A percentile compares a stretch with the other conserved stretches of the same genome.
These are phyloP conservation scores for Semnornis frantzii DNA, from an alignment of 2,113 vertebrate species.

Conservation along the genomic window DNA sequence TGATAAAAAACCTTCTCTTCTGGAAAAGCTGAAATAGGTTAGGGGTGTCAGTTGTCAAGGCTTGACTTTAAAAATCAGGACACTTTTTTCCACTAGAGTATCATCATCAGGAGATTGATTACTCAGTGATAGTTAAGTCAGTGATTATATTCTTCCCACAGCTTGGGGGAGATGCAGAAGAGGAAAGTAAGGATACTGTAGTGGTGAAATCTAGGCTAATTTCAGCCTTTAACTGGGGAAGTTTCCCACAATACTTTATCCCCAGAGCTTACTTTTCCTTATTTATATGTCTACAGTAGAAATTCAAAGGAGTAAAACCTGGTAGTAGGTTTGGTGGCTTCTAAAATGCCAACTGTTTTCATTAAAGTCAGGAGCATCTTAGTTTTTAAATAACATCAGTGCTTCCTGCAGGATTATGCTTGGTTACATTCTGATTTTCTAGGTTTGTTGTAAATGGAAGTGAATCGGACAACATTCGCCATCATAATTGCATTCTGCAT, in stretches of 20 bases:
- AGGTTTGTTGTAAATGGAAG: slow-evolving; percentile 53
- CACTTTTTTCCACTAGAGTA: background rate
- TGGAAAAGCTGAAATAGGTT: background rate
- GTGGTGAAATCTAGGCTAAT: background rate
- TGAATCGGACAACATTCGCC: slow-evolving; percentile 49
- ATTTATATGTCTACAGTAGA: background rate
- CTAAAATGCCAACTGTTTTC: background rate
- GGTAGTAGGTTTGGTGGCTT: background rate
- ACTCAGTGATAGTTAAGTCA: background rate
- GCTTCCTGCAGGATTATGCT: slow-evolving; percentile 37
- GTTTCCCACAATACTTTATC: background rate
- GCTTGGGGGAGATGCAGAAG: background rate
- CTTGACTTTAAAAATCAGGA: background rate
- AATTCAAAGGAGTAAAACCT: background rate
- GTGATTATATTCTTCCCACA: background rate
- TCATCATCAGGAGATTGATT: background rate
- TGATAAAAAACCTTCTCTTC: background rate
- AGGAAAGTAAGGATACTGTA: background rate
- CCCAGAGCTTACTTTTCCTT: background rate
- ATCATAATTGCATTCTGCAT: slow-evolving; percentile 68
- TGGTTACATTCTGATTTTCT: slow-evolving; percentile 65
- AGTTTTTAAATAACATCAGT: background rate
- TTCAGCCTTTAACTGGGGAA: background rate
- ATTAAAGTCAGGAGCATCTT: background rate
- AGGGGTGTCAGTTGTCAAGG: background rate